A percentile compares a stretch with the other conserved stretches of the same genome.
phyloP scores from a whole-genome alignment of 1,140 invertebrate species.

The Tenebrio molitor region DNA sequence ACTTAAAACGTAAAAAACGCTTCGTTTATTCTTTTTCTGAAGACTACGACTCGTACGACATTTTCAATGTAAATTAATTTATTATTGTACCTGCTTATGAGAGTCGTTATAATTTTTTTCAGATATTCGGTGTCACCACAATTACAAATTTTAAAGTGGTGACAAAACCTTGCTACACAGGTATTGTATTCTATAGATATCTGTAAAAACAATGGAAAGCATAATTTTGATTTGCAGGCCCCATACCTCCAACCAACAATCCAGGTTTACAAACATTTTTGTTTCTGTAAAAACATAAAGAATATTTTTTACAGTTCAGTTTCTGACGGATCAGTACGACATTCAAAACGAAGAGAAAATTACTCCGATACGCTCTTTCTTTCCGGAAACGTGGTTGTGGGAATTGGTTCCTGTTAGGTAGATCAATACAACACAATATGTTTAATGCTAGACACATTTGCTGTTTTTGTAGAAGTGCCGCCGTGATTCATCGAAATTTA shows the following conservation, averaged over 20 bases:
- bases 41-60: slow-evolving; percentile 60
- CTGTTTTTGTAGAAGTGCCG: slow-evolving; percentile 18
- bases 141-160: slow-evolving; percentile 60
- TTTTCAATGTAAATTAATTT: slow-evolving; percentile 60
- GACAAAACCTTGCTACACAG: slow-evolving; percentile 59
- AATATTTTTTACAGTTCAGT: slow-evolving; percentile 48
- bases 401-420: slow-evolving; percentile 72
- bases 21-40: slow-evolving; percentile 54
- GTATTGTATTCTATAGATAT: too few species aligned
- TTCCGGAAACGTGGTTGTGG: slow-evolving; percentile 82
- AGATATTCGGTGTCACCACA: slow-evolving; percentile 58
- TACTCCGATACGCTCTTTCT: slow-evolving; percentile 70
- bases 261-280: slow-evolving; percentile 9
- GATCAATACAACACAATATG: slow-evolving; percentile 20
- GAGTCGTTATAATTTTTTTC: slow-evolving; percentile 45
- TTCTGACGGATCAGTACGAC: slow-evolving; percentile 55
- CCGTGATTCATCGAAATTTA: slow-evolving; percentile 64
- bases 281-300: background rate
- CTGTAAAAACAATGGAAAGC: too few species aligned
- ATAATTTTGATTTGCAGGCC: slow-evolving; percentile 51
- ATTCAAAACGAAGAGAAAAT: slow-evolving; percentile 64
- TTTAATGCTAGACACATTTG: background rate
- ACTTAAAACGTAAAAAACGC: slow-evolving; percentile 45
- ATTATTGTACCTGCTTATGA: too few species aligned
- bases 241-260: slow-evolving; percentile 12